phyloP scores from a whole-genome alignment of 2,797 vertebrate genomes.

The Pseudochirops cupreus region DNA sequence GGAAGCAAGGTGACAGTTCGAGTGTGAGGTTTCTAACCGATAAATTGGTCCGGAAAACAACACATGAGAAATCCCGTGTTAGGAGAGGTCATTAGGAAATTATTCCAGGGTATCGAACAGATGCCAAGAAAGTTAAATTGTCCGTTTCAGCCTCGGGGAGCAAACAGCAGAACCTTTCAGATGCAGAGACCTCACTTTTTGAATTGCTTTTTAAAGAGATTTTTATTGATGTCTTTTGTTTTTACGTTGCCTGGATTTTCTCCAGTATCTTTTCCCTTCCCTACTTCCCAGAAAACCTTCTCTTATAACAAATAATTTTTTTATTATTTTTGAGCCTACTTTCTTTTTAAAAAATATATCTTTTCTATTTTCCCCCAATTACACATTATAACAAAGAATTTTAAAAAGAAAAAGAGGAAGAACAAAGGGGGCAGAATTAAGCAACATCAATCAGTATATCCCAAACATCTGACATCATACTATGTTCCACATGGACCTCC shows the following conservation, averaged over 20 bases:
- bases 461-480: neutral
- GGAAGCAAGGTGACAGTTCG: neutral
- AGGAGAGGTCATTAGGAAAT: slow-evolving; percentile 1
- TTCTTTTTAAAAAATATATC: neutral
- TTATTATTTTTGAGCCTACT: neutral
- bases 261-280: neutral
- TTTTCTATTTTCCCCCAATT: neutral
- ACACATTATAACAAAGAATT: neutral
- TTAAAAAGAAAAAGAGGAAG: neutral
- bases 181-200: neutral
- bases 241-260: neutral
- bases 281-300: neutral
- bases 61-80: neutral
- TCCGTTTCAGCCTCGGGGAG: neutral
- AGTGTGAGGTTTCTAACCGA: neutral
- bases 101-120: slow-evolving; percentile 8
- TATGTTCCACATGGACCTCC: neutral
- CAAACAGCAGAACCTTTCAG: neutral
- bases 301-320: neutral
- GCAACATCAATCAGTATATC: neutral
- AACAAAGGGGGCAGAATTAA: neutral
- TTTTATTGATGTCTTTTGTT: neutral
- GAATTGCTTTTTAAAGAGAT: neutral
- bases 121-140: neutral
- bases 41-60: neutral